Evolutionary conservation across 2,113 vertebrate species (phyloP).

Genomic region (Mola mola): DNA sequence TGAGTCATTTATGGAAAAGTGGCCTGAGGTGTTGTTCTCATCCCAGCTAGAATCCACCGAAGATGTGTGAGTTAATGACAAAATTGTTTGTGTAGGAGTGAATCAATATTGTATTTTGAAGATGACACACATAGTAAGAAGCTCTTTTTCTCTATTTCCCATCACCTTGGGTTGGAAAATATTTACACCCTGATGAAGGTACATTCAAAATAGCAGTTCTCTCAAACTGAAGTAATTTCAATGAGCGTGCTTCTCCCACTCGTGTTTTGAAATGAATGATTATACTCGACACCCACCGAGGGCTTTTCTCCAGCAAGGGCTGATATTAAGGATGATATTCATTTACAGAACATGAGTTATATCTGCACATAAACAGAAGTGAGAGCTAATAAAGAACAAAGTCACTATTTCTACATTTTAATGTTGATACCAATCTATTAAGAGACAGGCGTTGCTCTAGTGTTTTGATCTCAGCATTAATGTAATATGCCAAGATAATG

Average conservation of each 20-base stretch:
- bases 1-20: conserved; percentile 32
- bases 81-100: conserved; percentile 40
- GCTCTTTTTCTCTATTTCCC: conserved; percentile 3
- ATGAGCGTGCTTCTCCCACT: conserved; percentile 28
- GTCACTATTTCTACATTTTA: conserved; percentile 19
- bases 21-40: conserved; percentile 22
- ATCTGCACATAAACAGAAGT: conserved; percentile 20
- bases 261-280: conserved; percentile 35
- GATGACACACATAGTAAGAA: conserved; percentile 7
- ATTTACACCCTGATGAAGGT: conserved; percentile 23
- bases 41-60: conserved; percentile 17
- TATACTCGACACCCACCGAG: conserved; percentile 10
- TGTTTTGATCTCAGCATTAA: too few species aligned
- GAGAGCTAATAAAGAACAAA: conserved; percentile 4
- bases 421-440: background rate
- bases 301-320: conserved; percentile 12
- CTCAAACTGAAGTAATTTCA: conserved; percentile 23
- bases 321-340: conserved; percentile 29
- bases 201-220: conserved; percentile 10
- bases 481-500: background rate
- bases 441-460: too few species aligned
- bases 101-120: conserved; percentile 44
- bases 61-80: conserved; percentile 38
- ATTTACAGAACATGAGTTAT: conserved; percentile 35
- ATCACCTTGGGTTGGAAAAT: conserved; percentile 29